phyloP scores from a whole-genome alignment of 1,140 invertebrate species.

The Gonioctena quinquepunctata region DNA sequence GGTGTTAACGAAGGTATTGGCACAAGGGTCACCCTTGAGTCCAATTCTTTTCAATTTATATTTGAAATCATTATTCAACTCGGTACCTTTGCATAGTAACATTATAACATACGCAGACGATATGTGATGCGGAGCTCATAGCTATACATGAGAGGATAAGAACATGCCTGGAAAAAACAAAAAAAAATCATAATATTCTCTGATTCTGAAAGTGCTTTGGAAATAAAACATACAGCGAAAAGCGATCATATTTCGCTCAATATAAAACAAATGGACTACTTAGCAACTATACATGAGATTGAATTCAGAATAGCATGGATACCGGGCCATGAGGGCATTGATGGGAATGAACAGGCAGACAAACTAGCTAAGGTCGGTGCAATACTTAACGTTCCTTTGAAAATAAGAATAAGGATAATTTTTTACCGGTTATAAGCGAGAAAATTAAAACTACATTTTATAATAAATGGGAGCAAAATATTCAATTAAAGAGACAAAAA shows the following conservation, averaged over 20 bases:
- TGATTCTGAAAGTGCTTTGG: not conserved
- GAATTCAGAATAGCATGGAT: not conserved
- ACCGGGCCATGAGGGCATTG: constrained; percentile 1
- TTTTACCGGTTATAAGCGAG: not conserved
- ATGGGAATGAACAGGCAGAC: constrained; percentile 12
- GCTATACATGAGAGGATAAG: not conserved
- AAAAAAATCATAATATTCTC: not conserved
- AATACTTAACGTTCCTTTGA: constrained; percentile 7
- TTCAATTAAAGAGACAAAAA: not conserved
- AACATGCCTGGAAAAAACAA: not conserved
- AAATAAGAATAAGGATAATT: not conserved
- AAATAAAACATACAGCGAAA: not conserved
- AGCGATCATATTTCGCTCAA: not conserved
- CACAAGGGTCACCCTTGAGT: constrained; percentile 11
- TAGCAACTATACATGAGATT: not conserved
- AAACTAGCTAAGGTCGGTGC: constrained; percentile 13
- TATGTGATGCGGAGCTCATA: not conserved
- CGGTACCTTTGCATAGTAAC: not conserved
- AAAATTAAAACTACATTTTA: not conserved
- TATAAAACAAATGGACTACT: not conserved
- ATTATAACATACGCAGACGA: constrained; percentile 4
- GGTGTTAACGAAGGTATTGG: no score
- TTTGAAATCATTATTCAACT: not conserved
- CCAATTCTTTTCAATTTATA: constrained; percentile 5
- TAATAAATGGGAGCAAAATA: not conserved